Evolutionary conservation across 1,140 invertebrate genomes (phyloP).

Genomic region (Papilio xuthus): DNA sequence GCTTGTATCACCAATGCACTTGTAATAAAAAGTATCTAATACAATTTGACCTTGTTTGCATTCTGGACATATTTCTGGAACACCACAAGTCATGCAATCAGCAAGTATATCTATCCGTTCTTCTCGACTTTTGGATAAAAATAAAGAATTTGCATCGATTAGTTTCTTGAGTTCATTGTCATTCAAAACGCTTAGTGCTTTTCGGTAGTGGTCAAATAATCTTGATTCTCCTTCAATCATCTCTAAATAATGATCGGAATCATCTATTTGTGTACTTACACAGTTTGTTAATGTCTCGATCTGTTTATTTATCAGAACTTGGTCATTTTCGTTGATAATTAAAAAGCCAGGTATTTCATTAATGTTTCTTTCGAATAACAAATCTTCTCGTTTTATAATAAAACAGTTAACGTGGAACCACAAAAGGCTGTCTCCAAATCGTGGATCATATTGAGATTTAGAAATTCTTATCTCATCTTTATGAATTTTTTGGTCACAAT

Average conservation of each 20-base stretch:
- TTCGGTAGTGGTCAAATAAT: constrained; percentile 3
- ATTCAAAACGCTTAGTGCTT: neutral
- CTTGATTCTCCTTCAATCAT: constrained; percentile 4
- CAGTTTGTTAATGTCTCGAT: neutral
- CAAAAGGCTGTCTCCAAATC: constrained; percentile 8
- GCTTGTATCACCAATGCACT: neutral
- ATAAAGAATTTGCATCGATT: neutral
- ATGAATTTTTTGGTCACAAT: constrained; percentile 2
- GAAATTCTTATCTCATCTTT: constrained; percentile 31
- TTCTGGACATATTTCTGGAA: neutral
- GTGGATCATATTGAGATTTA: constrained; percentile 17
- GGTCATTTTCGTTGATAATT: neutral
- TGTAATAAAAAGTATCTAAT: constrained; percentile 14
- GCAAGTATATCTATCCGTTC: constrained; percentile 7
- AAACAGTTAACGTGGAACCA: constrained; percentile 5
- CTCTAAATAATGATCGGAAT: constrained; percentile 1
- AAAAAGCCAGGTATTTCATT: constrained; percentile 4
- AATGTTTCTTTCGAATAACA: neutral
- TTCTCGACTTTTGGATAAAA: constrained; percentile 14
- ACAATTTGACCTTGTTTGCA: constrained; percentile 13
- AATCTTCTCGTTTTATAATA: neutral
- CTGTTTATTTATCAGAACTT: neutral
- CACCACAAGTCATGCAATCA: constrained; percentile 2
- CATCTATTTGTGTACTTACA: neutral
- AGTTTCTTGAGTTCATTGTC: neutral